Evolutionary conservation across 2,888 invertebrate genomes (phyloP).

Genomic region (Aphidius colemani): DNA sequence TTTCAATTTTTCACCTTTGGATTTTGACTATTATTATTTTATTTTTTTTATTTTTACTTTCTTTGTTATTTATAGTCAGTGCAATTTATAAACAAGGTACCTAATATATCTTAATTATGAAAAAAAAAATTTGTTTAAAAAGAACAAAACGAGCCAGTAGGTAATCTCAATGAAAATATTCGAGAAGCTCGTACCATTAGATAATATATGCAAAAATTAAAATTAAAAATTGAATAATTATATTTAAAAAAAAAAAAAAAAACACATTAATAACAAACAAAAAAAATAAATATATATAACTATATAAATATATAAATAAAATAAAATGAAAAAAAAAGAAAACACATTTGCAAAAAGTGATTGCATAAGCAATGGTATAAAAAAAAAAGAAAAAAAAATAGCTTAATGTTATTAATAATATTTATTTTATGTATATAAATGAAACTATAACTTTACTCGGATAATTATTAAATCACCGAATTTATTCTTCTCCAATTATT

Average conservation of each 20-base stretch:
- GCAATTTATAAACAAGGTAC: constrained; percentile 58
- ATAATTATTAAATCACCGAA: constrained; percentile 34
- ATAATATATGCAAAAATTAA: constrained; percentile 4
- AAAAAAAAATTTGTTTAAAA: constrained; percentile 22
- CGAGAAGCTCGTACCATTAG: constrained; percentile 33
- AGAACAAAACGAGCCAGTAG: constrained; percentile 54
- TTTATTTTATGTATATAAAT: constrained; percentile 60
- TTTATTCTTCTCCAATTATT: background rate
- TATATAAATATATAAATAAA: constrained; percentile 18
- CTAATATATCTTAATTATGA: constrained; percentile 54
- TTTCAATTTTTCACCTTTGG: constrained; percentile 14
- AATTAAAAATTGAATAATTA: constrained; percentile 1
- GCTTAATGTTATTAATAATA: constrained; percentile 56
- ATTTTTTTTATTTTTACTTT: constrained; percentile 30
- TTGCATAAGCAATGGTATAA: constrained; percentile 1
- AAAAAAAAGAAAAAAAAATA: constrained; percentile 33
- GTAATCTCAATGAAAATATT: constrained; percentile 35
- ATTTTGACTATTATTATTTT: constrained; percentile 36
- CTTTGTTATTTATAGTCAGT: constrained; percentile 55
- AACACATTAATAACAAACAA: constrained; percentile 15
- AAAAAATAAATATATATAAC: background rate
- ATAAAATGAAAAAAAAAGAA: constrained; percentile 19
- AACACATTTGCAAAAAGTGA: constrained; percentile 15
- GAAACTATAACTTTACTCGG: constrained; percentile 47
- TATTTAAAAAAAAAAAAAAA: no score